Evolutionary conservation across 2,888 invertebrate genomes (phyloP).

Genomic region (Luperina nickerlii): DNA sequence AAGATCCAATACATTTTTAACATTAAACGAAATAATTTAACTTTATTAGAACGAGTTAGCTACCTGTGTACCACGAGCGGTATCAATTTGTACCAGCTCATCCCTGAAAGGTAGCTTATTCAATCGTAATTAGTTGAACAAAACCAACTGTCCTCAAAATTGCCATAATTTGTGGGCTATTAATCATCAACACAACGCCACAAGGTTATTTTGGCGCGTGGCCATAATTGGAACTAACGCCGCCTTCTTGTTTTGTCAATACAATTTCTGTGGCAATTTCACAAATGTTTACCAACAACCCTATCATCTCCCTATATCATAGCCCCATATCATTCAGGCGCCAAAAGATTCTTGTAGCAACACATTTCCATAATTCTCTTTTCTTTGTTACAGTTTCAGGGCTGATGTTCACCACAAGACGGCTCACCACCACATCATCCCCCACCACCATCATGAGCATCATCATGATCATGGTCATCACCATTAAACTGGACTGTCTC

Average conservation of each 20-base stretch:
- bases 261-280: not conserved
- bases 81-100: too few relatives aligned
- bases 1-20: not conserved
- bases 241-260: not conserved
- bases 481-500: slow-evolving; percentile 70
- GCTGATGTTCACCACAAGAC: slow-evolving; percentile 81
- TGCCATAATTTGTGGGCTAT: not conserved
- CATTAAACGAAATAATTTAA: not conserved
- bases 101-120: too few relatives aligned
- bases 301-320: too few relatives aligned
- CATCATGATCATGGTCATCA: slow-evolving; percentile 69
- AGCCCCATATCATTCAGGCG: not conserved
- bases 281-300: not conserved
- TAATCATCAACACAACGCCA: not conserved
- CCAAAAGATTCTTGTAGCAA: not conserved
- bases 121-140: not conserved
- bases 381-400: slow-evolving; percentile 75
- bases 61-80: too few relatives aligned
- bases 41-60: too few relatives aligned
- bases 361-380: not conserved
- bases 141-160: not conserved
- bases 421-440: slow-evolving; percentile 75
- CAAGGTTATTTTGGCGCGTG: not conserved
- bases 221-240: not conserved
- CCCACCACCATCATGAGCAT: slow-evolving; percentile 69